Percentiles rank a stretch among this genome's conserved stretches.
These are phyloP conservation scores for Tachina lurida DNA, from an alignment of 2,888 invertebrate genomes.

Conservation along the genomic window DNA sequence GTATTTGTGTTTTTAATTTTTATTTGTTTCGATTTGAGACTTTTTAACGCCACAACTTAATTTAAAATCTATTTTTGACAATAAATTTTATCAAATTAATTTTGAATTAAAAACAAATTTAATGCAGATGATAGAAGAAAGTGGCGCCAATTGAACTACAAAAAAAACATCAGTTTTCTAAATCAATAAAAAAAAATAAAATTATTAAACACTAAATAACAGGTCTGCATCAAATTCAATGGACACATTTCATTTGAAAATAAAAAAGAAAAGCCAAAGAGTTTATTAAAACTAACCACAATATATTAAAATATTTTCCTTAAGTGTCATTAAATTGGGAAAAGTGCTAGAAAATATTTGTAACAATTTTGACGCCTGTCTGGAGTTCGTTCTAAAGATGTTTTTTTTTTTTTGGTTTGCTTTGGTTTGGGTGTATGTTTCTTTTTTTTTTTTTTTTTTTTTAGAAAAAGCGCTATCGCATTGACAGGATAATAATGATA, in stretches of 20 bases:
- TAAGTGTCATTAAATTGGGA: slow-evolving; percentile 41
- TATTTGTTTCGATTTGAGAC: background rate
- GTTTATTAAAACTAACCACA: slow-evolving; percentile 61
- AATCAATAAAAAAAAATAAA: slow-evolving; percentile 1
- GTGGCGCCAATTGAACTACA: slow-evolving; percentile 26
- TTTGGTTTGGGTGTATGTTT: background rate
- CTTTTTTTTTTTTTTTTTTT: slow-evolving; percentile 28
- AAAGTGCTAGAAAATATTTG: slow-evolving; percentile 31
- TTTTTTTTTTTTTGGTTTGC: background rate
- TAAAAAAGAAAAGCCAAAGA: slow-evolving; percentile 21
- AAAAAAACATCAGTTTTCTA: background rate
- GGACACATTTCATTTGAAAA: slow-evolving; percentile 18
- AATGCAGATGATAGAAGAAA: slow-evolving; percentile 13
- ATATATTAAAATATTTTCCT: slow-evolving; percentile 55
- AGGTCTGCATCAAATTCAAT: slow-evolving; percentile 30
- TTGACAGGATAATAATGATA: slow-evolving; percentile 73
- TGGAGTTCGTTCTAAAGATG: slow-evolving; percentile 36
- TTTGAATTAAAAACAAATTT: slow-evolving; percentile 34
- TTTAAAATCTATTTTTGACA: slow-evolving; percentile 59
- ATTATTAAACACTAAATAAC: slow-evolving; percentile 36
- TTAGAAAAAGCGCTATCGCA: slow-evolving; percentile 64
- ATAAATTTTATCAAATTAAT: slow-evolving; percentile 36
- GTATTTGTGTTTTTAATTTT: background rate
- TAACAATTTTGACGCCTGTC: slow-evolving; percentile 72
- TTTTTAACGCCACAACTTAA: slow-evolving; percentile 63